These are phyloP conservation scores for Cirrhinus mrigala DNA, from an alignment of 2,797 vertebrate species.

Conservation along the genomic window DNA sequence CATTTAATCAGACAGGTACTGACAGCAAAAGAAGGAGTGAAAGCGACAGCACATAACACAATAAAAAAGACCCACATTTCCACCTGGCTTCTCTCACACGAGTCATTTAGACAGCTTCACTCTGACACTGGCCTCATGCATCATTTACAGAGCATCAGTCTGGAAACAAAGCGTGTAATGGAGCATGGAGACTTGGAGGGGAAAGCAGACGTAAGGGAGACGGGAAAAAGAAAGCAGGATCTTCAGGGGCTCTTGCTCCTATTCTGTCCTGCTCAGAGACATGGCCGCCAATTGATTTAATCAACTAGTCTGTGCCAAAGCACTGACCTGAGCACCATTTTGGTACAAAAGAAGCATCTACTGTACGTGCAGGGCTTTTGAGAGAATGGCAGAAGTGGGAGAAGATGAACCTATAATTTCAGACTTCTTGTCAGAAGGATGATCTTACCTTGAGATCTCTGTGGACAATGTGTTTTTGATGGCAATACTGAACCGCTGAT, in stretches of 20 bases:
- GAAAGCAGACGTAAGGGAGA: neutral
- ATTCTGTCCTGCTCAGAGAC: slow-evolving; percentile 13
- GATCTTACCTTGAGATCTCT: slow-evolving; percentile 89
- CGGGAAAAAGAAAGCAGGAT: slow-evolving; percentile 2
- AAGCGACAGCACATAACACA: neutral
- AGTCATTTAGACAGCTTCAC: slow-evolving; percentile 23
- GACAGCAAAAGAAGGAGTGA: neutral
- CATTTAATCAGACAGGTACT: neutral
- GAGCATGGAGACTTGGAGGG: neutral
- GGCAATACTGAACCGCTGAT: slow-evolving; percentile 94
- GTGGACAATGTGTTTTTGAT: slow-evolving; percentile 93
- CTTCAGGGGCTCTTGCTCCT: slow-evolving; percentile 17
- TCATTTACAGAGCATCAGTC: slow-evolving; percentile 54
- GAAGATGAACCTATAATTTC: neutral
- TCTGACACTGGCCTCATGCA: slow-evolving; percentile 41
- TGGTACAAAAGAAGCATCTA: neutral
- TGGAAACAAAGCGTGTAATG: slow-evolving; percentile 44
- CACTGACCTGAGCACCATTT: neutral
- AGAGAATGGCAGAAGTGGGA: neutral
- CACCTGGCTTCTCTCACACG: slow-evolving; percentile 6
- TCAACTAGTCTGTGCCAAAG: neutral
- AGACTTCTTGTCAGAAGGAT: neutral
- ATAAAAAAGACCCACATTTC: neutral
- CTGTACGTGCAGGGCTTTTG: neutral
- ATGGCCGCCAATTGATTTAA: neutral